These are phyloP conservation scores for Phthorimaea operculella DNA, from an alignment of 1,140 invertebrate genomes.

Conservation along the genomic window DNA sequence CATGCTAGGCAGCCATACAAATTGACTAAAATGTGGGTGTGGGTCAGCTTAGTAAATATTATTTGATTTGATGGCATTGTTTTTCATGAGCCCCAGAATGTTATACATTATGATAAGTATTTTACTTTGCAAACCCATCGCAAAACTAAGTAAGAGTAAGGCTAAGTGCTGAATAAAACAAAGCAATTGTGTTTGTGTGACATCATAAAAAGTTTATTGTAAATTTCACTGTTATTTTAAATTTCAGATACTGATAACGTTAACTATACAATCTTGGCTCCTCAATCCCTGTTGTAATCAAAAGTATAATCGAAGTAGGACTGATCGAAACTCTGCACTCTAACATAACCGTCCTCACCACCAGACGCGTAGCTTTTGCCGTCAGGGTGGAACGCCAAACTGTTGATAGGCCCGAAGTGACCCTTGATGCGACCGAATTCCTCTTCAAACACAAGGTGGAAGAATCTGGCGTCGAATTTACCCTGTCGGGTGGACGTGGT, in stretches of 20 bases:
- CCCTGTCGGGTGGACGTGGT: slow-evolving; percentile 95
- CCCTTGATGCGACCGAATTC: slow-evolving; percentile 98
- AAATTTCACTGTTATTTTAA: slow-evolving; percentile 4
- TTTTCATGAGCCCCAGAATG: too few relatives aligned
- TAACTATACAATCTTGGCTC: not conserved
- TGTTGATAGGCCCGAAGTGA: slow-evolving; percentile 99
- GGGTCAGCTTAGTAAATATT: too few relatives aligned
- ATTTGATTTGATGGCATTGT: too few relatives aligned
- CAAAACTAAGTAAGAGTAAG: too few relatives aligned
- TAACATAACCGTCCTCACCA: slow-evolving; percentile 98
- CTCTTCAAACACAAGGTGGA: slow-evolving; percentile 99
- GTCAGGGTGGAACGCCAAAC: slow-evolving; percentile 97
- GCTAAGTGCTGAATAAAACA: not conserved
- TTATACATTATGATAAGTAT: too few relatives aligned
- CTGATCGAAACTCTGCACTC: slow-evolving; percentile 96
- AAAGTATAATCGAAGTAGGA: slow-evolving; percentile 97
- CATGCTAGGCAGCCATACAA: too few relatives aligned
- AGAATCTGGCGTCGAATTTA: slow-evolving; percentile 99
- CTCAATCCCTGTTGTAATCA: slow-evolving; percentile 77
- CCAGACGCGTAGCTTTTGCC: slow-evolving; percentile 97
- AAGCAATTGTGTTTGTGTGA: slow-evolving; percentile 11
- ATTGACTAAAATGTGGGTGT: too few relatives aligned
- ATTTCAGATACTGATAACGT: slow-evolving; percentile 2
- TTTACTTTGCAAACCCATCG: too few relatives aligned
- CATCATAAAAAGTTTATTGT: not conserved